These are phyloP conservation scores for Drosophila micromelanica DNA, from an alignment of 1,140 invertebrate species.

Conservation along the genomic window DNA sequence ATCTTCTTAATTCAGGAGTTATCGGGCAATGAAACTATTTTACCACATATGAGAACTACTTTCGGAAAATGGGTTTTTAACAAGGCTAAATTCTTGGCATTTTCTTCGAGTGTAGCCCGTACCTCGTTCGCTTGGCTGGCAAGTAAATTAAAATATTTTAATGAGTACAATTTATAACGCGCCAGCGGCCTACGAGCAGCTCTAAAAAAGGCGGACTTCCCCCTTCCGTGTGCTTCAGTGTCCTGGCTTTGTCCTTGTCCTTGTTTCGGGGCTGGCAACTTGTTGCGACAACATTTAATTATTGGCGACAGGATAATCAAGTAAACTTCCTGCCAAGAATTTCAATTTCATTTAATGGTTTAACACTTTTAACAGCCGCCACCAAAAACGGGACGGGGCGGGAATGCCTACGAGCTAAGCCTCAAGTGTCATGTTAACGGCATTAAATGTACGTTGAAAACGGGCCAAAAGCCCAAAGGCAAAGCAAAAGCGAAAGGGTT, in stretches of 20 bases:
- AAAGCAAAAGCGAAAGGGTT: constrained; percentile 53
- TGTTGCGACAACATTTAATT: constrained; percentile 83
- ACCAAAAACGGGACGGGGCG: neutral
- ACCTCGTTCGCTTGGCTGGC: constrained; percentile 18
- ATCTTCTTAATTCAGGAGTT: no score
- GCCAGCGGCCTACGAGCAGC: constrained; percentile 41
- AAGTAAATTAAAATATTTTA: constrained; percentile 84
- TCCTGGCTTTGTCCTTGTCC: neutral
- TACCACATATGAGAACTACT: no score
- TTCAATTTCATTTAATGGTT: constrained; percentile 81
- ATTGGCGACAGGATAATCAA: constrained; percentile 83
- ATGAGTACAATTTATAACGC: constrained; percentile 82
- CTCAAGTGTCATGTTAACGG: constrained; percentile 80
- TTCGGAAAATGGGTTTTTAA: no score
- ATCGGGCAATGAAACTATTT: no score
- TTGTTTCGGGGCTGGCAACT: constrained; percentile 58
- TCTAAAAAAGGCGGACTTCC: neutral
- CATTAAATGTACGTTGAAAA: constrained; percentile 53
- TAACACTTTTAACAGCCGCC: constrained; percentile 66
- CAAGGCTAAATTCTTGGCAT: no score
- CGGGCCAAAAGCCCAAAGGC: constrained; percentile 22
- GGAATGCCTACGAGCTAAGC: constrained; percentile 42
- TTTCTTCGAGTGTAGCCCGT: no score
- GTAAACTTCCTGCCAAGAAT: constrained; percentile 82
- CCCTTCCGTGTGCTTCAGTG: constrained; percentile 1